Base-by-base conservation (phyloP, 2,797 vertebrate genomes). In the Novumbra hubbsi region DNA sequence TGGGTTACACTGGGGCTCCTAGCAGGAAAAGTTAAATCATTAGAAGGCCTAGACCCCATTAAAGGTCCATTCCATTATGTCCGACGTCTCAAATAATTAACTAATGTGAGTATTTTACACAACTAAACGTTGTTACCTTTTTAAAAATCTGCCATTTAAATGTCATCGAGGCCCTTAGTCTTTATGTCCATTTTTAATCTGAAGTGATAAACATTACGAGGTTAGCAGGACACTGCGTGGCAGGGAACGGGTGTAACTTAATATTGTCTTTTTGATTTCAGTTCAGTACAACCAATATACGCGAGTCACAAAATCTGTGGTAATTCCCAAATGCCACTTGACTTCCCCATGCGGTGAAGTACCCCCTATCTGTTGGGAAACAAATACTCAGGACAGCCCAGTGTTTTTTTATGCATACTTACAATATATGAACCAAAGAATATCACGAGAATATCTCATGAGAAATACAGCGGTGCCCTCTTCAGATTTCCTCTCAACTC, bases 91-190 rank as follows among this genome's bases (percentile, higher is more conserved):
- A 27, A 88, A 90, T 92, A 92, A 93, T 93, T 92, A 92, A 91
- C 86, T 92, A 85, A 87, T 85, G 79, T 78, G 85, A 89, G 84
- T 86, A 78, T 91, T 92, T 90, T 88, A 92, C 82, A 79, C 86
- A 84, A 81, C 82, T 84, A 89, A 91, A 89, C 70, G 81, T 81
- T 88, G 88, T 90, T 90, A 83, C 48, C 73, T 60, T 83, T 82
- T 87, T 76, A 88, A 92, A 82, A 83, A 84, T 77, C 79, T 65
- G 81, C 81, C 82, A 80, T 90, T 95, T 94, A 96, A 90, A 84
- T 93, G 91, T 92, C 88, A 92, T 89, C 87, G 85, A 79, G 86
- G 82, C 78, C 83, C 72, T 72, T 80, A 89, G 85, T 90, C 90
- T 85, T 84, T 81, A 88, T 85, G 81, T 88, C 79, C 82, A 85